These are phyloP conservation scores for Scartelaos histophorus DNA, from an alignment of 2,113 vertebrate genomes.

Conservation along the genomic window DNA sequence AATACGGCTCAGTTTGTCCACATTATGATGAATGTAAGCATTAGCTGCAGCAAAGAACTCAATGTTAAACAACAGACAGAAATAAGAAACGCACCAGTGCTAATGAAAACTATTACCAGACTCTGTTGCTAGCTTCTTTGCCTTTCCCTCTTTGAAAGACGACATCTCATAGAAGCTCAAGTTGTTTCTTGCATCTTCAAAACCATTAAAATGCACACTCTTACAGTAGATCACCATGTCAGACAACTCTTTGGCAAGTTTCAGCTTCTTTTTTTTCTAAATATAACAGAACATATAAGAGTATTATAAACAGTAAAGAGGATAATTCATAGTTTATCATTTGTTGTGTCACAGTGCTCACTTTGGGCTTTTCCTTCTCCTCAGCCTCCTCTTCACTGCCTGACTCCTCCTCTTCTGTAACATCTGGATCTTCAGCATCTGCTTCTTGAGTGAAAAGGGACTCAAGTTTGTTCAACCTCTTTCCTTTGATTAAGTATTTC, in stretches of 20 bases:
- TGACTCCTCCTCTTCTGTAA: conserved; percentile 92
- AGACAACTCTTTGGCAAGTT: conserved; percentile 88
- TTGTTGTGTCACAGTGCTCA: conserved; percentile 3
- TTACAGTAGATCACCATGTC: conserved; percentile 91
- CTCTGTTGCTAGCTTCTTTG: conserved; percentile 82
- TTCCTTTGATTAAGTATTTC: conserved; percentile 94
- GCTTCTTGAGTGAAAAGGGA: conserved; percentile 58
- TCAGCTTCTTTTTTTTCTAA: conserved; percentile 81
- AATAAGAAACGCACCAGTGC: neutral
- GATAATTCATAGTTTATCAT: neutral
- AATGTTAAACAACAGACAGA: neutral
- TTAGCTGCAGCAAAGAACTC: conserved; percentile 71
- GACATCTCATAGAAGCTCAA: conserved; percentile 90
- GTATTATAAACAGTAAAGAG: neutral
- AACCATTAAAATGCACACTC: conserved; percentile 88
- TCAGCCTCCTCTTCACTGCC: conserved; percentile 75
- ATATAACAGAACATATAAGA: conserved; percentile 18
- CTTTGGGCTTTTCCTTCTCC: conserved; percentile 48
- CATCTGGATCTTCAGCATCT: conserved; percentile 70
- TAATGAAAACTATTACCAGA: conserved; percentile 72
- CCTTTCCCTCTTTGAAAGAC: conserved; percentile 87
- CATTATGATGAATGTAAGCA: conserved; percentile 82
- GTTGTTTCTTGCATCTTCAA: conserved; percentile 73
- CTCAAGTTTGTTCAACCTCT: conserved; percentile 86
- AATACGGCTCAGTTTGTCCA: conserved; percentile 86